Evolutionary conservation across 1,140 invertebrate genomes (phyloP), one percentile per base, ranked within the genome.

Genomic region (Panagrolaimus sp.): DNA sequence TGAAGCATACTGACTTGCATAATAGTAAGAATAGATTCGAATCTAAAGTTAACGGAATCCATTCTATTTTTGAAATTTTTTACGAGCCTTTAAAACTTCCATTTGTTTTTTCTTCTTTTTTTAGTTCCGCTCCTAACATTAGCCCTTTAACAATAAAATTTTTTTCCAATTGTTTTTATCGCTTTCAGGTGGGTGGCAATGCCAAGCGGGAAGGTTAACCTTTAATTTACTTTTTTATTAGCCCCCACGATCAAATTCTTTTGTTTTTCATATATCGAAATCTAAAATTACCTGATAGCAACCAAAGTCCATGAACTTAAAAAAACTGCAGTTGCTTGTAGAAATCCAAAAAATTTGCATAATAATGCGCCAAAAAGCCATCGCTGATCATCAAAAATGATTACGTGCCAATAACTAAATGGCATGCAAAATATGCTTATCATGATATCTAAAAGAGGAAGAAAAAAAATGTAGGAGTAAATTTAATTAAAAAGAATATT

Each of bases 341-440:
- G 71, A 67, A 80, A 82, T 17, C 79, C 74, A 38, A 82, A 76
- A 4, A 81, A 47, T 52, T 76, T 78, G 68, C 80, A 82, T 52
- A 83, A 72, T 44, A 79, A 68, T 8, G 73, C 71, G 17, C 80
- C 80, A 64, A 82, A 83, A 10, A 83, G 67, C 80, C 80, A 82
- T 15, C 80, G 79, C 65, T 81, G 80, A 67, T 82, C 81, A 63
- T 81, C 77, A 67, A 83, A 82, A 46, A 82, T 82, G 9, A 82
- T 65, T n/a, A 83, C 77, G 63, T 79, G 80, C 80, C 80, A 82
- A 65, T 82, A 82, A 58, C 73, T 76, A 44, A 82, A 71, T 12
- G 80, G 80, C 69, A 82, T 83, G 67, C 80, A 82, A 46, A 82
- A 79, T 68, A 24, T 78, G 64, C 55, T 67, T 47, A 81, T 82